These are phyloP conservation scores for Coenonympha glycerion DNA, from an alignment of 2,888 invertebrate species.

Conservation along the genomic window DNA sequence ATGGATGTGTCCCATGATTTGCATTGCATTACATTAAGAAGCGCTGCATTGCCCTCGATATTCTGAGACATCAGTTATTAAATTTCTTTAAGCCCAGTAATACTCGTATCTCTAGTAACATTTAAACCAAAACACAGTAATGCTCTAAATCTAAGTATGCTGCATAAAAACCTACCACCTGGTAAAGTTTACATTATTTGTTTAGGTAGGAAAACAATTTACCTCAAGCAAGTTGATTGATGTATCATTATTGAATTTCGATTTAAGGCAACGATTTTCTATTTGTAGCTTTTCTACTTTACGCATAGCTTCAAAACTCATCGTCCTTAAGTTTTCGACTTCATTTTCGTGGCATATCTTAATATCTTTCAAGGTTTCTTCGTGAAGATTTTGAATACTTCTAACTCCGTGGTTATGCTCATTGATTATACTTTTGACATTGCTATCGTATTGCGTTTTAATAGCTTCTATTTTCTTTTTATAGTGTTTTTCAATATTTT, in stretches of 20 bases:
- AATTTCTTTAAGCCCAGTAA: too few species aligned
- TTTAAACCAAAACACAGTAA: too few species aligned
- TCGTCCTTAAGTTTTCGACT: constrained; percentile 62
- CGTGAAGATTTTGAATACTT: constrained; percentile 72
- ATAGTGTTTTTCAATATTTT: constrained; percentile 54
- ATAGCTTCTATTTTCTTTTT: constrained; percentile 62
- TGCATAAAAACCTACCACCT: too few species aligned
- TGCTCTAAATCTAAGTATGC: too few species aligned
- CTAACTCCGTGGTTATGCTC: constrained; percentile 74
- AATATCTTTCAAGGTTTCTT: constrained; percentile 66
- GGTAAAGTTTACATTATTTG: too few species aligned
- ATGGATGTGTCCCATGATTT: too few species aligned
- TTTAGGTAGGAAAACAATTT: constrained; percentile 16
- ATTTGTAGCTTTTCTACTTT: constrained; percentile 60
- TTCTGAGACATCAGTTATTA: too few species aligned
- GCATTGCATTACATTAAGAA: too few species aligned
- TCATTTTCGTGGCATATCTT: constrained; percentile 70
- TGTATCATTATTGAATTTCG: constrained; percentile 35
- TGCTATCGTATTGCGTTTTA: constrained; percentile 72
- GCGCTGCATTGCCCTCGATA: too few species aligned
- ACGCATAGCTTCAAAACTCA: constrained; percentile 66
- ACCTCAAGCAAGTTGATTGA: constrained; percentile 43
- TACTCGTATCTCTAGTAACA: too few species aligned
- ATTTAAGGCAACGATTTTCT: constrained; percentile 51
- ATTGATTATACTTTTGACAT: constrained; percentile 69